Base-by-base conservation (phyloP, 2,113 vertebrate genomes). In the Argyrosomus japonicus region DNA sequence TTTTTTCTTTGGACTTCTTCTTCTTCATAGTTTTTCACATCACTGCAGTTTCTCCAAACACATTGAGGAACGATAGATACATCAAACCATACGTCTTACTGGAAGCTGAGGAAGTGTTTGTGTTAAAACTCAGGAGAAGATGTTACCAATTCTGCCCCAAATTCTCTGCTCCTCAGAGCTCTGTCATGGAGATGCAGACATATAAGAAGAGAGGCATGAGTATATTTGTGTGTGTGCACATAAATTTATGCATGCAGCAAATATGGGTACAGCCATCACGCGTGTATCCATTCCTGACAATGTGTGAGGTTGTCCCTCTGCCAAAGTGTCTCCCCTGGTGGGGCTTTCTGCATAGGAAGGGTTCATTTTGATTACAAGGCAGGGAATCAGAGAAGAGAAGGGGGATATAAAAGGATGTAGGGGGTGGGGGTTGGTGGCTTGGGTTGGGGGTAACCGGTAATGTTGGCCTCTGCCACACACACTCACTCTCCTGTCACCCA, bases 311-410 rank as follows among this genome's bases (percentile, higher is more conserved):
- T 64, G 65, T 64, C 58, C 25, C 15, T n/a, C n/a, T 62, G 29
- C 62, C 57, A 70, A 53, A 79, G 53, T 40, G 17, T 32, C 47
- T 17, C 29, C 40, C 68, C 23, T 12, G 0, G 15, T 15, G 27
- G 57, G 23, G 43, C 43, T 43, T 57, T 63, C 40, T 25, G 27
- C 58, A 40, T 7, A 60, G 17, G 18, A 10, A 18, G 29, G 40
- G 12, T 73, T 69, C 70, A 65, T 57, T 71, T 83, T 43, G 47
- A 88, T 82, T 85, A 75, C 53, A 81, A 64, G 63, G 54, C 25
- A 75, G 54, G 65, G 10, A 56, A 53, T 11, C 4, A 40, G 40
- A 60, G 40, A 29, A 18, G 9, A 10, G 5, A 19, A 40, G 5
- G 4, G 29, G 32, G 29, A 23, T 27, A 15, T 2, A 17, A 18